Conservation (phyloP, 1,140 invertebrate genomes). For the Drosophila prosaltans region DNA sequence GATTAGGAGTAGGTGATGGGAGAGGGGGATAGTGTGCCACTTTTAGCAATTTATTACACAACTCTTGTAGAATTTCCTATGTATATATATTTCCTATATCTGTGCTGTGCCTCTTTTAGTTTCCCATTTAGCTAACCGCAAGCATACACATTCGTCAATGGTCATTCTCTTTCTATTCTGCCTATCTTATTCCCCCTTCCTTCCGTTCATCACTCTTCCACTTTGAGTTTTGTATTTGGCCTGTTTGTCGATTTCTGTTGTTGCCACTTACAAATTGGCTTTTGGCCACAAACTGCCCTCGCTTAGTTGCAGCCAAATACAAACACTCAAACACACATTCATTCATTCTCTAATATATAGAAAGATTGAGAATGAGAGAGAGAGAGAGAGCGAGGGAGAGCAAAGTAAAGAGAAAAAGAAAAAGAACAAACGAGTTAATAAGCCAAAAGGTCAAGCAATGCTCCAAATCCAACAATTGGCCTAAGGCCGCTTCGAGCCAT, state of each 20-base stretch:
- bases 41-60: conserved; percentile 51
- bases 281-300: conserved; percentile 56
- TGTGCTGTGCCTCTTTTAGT: conserved; percentile 49
- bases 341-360: neutral
- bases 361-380: neutral
- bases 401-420: conserved; percentile 7
- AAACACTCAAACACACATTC: neutral
- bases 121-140: conserved; percentile 58
- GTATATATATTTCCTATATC: conserved; percentile 44
- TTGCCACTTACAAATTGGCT: conserved; percentile 64
- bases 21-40: neutral
- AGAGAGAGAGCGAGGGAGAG: neutral
- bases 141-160: conserved; percentile 56
- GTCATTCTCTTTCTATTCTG: neutral
- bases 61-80: conserved; percentile 47
- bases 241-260: conserved; percentile 52
- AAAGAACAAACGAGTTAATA: conserved; percentile 37
- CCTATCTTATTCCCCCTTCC: neutral
- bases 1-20: neutral
- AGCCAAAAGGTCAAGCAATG: conserved; percentile 56
- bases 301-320: conserved; percentile 32
- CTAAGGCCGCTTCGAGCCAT: conserved; percentile 1
- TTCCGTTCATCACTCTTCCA: neutral
- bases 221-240: conserved; percentile 18
- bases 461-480: conserved; percentile 29